These are phyloP conservation scores for Corythornis vintsioides DNA, from an alignment of 2,113 vertebrate species.

Conservation along the genomic window DNA sequence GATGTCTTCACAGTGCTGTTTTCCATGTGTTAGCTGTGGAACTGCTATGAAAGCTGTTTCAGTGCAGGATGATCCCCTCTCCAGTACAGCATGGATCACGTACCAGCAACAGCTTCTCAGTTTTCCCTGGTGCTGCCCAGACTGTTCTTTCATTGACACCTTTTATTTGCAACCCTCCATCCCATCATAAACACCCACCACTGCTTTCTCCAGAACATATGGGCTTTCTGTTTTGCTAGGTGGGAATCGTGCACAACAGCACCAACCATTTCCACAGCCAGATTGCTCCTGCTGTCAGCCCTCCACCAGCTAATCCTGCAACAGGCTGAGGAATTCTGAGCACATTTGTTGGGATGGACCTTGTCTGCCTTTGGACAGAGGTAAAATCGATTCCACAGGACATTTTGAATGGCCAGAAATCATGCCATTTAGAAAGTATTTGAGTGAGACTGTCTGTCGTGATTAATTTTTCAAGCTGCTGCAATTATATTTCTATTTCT, in stretches of 20 bases:
- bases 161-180: neutral
- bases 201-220: neutral
- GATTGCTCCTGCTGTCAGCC: neutral
- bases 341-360: neutral
- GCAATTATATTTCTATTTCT: neutral
- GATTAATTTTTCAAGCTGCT: conserved; percentile 17
- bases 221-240: neutral
- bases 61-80: neutral
- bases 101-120: neutral
- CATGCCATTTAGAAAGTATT: neutral
- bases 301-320: neutral
- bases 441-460: neutral
- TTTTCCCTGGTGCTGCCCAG: neutral
- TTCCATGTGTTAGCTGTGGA: neutral
- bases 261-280: neutral
- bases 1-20: neutral
- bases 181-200: neutral
- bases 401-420: neutral
- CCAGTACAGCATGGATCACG: neutral
- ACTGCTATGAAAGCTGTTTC: neutral
- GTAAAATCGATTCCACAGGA: neutral
- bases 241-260: neutral
- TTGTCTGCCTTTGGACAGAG: neutral
- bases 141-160: conserved; percentile 11
- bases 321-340: neutral